These are phyloP conservation scores for Sitobion miscanthi DNA, from an alignment of 1,140 invertebrate genomes.

Conservation along the genomic window DNA sequence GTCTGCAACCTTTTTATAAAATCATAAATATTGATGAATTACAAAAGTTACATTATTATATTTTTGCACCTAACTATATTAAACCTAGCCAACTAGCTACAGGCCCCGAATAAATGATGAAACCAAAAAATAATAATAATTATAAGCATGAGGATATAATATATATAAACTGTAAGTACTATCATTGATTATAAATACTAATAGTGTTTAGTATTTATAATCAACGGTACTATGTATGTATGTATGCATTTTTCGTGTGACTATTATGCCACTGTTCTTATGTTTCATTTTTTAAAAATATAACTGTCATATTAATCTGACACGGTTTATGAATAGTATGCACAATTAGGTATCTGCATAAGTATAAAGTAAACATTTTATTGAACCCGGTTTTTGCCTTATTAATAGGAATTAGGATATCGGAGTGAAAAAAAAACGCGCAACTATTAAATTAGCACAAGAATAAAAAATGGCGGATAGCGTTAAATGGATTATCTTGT, in stretches of 20 bases:
- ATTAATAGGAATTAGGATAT: constrained; percentile 4
- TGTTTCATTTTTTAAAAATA: neutral
- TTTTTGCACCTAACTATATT: neutral
- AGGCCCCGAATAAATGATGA: too few relatives aligned
- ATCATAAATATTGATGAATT: too few relatives aligned
- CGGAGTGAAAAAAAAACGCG: neutral
- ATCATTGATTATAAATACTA: too few relatives aligned
- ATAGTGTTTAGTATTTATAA: too few relatives aligned
- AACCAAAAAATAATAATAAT: too few relatives aligned
- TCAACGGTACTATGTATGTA: too few relatives aligned
- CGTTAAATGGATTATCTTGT: constrained; percentile 34
- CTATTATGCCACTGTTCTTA: too few relatives aligned
- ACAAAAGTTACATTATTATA: neutral
- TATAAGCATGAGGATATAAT: too few relatives aligned
- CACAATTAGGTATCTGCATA: neutral
- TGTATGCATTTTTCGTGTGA: too few relatives aligned
- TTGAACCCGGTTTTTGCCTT: neutral
- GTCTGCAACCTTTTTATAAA: too few relatives aligned
- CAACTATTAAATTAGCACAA: constrained; percentile 12
- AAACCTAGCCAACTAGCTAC: too few relatives aligned
- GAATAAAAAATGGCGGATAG: constrained; percentile 6
- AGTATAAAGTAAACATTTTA: neutral
- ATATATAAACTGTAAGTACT: too few relatives aligned
- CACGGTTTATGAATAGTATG: neutral
- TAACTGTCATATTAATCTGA: neutral